A percentile compares a stretch with the other conserved stretches of the same genome.
These are phyloP conservation scores for Cantharis rufa DNA, from an alignment of 2,888 invertebrate species.

Conservation along the genomic window DNA sequence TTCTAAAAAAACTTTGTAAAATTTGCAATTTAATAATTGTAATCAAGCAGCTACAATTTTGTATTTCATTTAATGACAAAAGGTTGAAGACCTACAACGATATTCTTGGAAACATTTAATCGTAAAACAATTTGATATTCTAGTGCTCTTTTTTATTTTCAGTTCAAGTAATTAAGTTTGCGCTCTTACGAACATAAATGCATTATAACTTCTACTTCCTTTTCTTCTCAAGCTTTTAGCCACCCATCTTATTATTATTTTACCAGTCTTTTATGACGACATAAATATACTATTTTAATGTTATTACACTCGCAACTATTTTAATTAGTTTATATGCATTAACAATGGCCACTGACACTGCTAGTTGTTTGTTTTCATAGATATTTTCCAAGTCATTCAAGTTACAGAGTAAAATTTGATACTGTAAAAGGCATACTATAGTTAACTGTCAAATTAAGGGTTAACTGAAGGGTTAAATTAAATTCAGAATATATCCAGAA, in stretches of 20 bases:
- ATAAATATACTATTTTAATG: background rate
- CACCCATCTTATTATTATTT: background rate
- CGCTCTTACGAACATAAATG: background rate
- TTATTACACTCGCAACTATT: background rate
- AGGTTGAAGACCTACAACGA: conserved; percentile 8
- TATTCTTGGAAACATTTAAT: conserved; percentile 8
- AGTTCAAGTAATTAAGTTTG: background rate
- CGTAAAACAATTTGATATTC: background rate
- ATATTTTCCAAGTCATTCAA: background rate
- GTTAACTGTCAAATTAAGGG: too few relatives aligned
- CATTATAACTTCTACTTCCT: background rate
- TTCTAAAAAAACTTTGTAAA: conserved; percentile 4
- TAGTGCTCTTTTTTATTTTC: conserved; percentile 1
- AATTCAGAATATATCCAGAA: too few relatives aligned
- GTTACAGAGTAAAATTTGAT: background rate
- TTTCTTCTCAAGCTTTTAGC: background rate
- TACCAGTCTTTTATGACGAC: background rate
- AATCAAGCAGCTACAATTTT: conserved; percentile 2
- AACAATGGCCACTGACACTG: background rate
- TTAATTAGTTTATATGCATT: background rate
- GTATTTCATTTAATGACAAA: background rate
- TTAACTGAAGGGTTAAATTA: too few relatives aligned
- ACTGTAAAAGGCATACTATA: too few relatives aligned
- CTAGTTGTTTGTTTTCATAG: background rate
- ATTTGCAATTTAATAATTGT: conserved; percentile 15